These are phyloP conservation scores for Hydrophis major DNA, from an alignment of 2,797 vertebrate genomes.

Conservation along the genomic window DNA sequence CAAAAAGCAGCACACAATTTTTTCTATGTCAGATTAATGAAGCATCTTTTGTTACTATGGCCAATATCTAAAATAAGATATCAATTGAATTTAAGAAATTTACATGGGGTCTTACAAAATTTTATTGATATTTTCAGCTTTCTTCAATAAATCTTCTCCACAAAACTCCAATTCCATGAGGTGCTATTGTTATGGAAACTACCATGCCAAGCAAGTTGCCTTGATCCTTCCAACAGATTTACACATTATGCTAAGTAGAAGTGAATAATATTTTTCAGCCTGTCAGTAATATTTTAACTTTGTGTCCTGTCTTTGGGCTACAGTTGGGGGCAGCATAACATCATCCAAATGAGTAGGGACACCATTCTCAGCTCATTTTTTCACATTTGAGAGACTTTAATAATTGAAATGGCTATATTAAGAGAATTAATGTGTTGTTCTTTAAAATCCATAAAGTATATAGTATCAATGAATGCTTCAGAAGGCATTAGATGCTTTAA, in stretches of 20 bases:
- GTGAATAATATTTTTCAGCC: background rate
- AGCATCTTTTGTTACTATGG: background rate
- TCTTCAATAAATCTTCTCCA: background rate
- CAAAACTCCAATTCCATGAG: background rate
- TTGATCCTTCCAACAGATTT: background rate
- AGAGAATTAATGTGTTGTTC: background rate
- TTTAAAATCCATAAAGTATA: background rate
- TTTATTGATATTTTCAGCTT: background rate
- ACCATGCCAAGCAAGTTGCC: background rate
- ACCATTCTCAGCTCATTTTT: background rate
- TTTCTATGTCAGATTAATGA: background rate
- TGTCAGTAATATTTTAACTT: background rate
- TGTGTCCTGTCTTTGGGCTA: background rate
- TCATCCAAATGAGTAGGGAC: background rate
- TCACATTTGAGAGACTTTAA: background rate
- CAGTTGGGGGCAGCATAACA: background rate
- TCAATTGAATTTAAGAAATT: background rate
- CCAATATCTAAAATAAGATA: background rate
- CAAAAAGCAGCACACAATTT: background rate
- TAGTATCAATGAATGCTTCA: background rate
- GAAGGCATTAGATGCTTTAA: background rate
- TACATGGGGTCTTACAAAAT: background rate
- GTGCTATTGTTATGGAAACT: background rate
- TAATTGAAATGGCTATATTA: background rate
- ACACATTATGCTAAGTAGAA: background rate